phyloP scores from a whole-genome alignment of 2,113 vertebrate species.

The Pardalotus punctatus region DNA sequence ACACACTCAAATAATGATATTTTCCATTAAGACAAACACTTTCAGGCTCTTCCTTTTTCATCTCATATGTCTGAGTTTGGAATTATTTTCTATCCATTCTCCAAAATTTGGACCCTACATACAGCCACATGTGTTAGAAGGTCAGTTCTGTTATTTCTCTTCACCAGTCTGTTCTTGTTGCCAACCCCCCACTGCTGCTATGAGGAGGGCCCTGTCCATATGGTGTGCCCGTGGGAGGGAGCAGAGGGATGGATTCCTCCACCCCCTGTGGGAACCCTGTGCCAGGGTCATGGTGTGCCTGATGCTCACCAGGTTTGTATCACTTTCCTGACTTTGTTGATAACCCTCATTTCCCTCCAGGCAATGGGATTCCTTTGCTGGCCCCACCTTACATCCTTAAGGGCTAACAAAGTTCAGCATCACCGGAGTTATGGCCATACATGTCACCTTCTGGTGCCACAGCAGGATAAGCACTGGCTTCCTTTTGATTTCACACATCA shows the following conservation, averaged over 20 bases:
- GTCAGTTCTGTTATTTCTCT: background rate
- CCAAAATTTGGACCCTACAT: background rate
- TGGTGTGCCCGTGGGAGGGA: fast-evolving
- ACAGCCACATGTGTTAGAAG: background rate
- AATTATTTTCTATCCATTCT: background rate
- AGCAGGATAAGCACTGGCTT: background rate
- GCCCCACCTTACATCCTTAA: background rate
- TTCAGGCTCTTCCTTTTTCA: background rate
- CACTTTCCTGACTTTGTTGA: background rate
- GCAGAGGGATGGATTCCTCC: background rate
- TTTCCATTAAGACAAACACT: background rate
- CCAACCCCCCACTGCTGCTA: fast-evolving
- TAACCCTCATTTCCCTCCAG: background rate
- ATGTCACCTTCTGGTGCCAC: background rate
- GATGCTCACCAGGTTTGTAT: background rate
- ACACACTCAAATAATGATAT: background rate
- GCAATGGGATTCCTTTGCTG: background rate
- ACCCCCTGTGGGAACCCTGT: fast-evolving
- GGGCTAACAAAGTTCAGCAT: background rate
- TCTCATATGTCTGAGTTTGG: background rate
- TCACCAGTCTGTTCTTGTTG: background rate
- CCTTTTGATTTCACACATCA: background rate
- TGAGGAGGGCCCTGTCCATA: background rate
- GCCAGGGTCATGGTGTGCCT: background rate
- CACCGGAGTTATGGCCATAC: background rate